Base-by-base conservation (phyloP, 2,888 invertebrate genomes). In the Clitarchus hookeri region DNA sequence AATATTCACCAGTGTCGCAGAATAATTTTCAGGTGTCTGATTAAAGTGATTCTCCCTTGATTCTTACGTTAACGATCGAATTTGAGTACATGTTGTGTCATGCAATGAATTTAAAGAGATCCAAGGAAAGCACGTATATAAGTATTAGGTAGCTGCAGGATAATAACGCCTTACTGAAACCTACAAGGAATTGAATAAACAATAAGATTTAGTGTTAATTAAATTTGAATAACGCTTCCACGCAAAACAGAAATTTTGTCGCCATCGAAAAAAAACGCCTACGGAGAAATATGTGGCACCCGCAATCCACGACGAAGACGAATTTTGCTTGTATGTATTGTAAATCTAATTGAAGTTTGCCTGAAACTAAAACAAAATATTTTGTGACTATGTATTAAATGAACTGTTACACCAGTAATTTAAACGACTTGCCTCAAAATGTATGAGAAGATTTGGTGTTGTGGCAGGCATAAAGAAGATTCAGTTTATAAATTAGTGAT, bases 141-240 rank as follows among this genome's bases (percentile, higher is more conserved):
- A 65, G 65, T n/a, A 6, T 65, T 65, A 65, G 65, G n/a, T 65
- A 65, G 65, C n/a, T 65, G n/a, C 65, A 65, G 65, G 65, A 65
- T 23, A 65, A 65, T 65, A 23, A 65, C 19, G 65, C 65, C 65
- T 65, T 65, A 65, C 16, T 65, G 19, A n/a, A 65, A 65, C 65
- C 19, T n/a, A 65, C 65, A 65, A 65, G 65, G 65, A 65, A 65
- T 65, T 65, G 65, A 65, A 65, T 65, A 65, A 65, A 65, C 65
- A 65, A 65, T 65, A 65, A 65, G 19, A 65, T 65, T 65, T 65
- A 65, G 65, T n/a, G 65, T 65, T 48, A 65, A 65, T 65, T n/a
- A 65, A 16, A 65, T 65, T 65, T 65, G 65, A 19, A 65, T 65
- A 65, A n/a, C 8, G 65, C 65, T 65, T 65, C 65, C 65, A 65